These are phyloP conservation scores for Thaumetopoea pityocampa DNA, from an alignment of 1,140 invertebrate genomes.

Conservation along the genomic window DNA sequence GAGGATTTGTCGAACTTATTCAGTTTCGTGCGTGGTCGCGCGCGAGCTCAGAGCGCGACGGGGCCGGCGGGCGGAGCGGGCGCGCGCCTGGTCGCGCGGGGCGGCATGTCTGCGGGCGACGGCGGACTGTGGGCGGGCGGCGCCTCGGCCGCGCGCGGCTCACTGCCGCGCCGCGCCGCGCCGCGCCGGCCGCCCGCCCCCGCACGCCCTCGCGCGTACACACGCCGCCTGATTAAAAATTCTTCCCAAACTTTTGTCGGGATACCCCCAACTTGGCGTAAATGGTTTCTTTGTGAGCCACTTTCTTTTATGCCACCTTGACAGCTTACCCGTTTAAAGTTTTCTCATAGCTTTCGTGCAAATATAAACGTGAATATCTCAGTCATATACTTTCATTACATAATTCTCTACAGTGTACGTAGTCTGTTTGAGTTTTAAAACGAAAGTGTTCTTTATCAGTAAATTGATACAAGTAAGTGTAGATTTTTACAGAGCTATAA, in stretches of 20 bases:
- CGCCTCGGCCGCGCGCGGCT: constrained; percentile 59
- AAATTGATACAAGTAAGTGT: too few species aligned
- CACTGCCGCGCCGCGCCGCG: constrained; percentile 54
- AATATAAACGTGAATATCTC: too few species aligned
- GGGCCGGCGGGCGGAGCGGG: constrained; percentile 31
- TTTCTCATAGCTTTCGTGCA: too few species aligned
- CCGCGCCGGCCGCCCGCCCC: constrained; percentile 52
- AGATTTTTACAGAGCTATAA: too few species aligned
- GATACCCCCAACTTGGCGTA: constrained; percentile 40
- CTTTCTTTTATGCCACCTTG: constrained; percentile 16
- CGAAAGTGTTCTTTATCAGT: too few species aligned
- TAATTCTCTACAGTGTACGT: background rate
- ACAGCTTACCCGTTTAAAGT: constrained; percentile 9
- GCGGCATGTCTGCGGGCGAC: constrained; percentile 58
- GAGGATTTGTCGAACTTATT: constrained; percentile 74
- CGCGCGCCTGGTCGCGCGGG: constrained; percentile 35
- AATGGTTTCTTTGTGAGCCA: constrained; percentile 35
- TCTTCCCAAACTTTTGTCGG: constrained; percentile 52
- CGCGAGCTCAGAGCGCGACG: constrained; percentile 36
- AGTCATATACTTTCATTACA: too few species aligned
- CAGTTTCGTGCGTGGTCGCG: constrained; percentile 59
- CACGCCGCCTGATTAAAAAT: constrained; percentile 54
- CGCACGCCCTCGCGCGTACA: constrained; percentile 35
- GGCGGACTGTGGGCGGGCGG: constrained; percentile 40
- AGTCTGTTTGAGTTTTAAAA: too few species aligned